Conservation (phyloP, 2,113 vertebrate genomes). For the Serranochromis macrocephalus region DNA sequence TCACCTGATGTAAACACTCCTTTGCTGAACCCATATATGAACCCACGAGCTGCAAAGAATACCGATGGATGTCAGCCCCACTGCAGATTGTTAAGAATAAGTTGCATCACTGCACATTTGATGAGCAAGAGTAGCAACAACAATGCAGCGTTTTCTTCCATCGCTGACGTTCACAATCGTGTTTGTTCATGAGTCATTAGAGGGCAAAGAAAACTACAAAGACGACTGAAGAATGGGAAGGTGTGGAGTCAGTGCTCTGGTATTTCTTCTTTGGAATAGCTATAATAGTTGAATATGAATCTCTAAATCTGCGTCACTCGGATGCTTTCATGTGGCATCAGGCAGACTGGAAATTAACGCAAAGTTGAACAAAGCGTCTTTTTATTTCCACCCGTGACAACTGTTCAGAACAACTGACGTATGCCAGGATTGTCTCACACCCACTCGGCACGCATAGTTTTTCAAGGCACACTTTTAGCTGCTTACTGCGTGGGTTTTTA, state of each 20-base stretch:
- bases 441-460: slow-evolving; percentile 21
- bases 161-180: neutral
- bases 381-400: slow-evolving; percentile 21
- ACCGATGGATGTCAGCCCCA: neutral
- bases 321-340: slow-evolving; percentile 31
- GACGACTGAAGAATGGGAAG: neutral
- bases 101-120: neutral
- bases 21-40: neutral
- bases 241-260: slow-evolving; percentile 1
- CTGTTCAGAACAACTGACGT: slow-evolving; percentile 23
- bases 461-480: slow-evolving; percentile 37
- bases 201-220: neutral
- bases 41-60: neutral
- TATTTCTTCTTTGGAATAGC: neutral
- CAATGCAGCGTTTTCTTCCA: neutral
- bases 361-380: slow-evolving; percentile 48
- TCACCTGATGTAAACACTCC: neutral
- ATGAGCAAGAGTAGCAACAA: neutral
- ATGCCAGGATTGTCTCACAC: neutral
- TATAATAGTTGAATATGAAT: slow-evolving; percentile 4
- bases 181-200: slow-evolving; percentile 12
- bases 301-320: slow-evolving; percentile 32
- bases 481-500: neutral
- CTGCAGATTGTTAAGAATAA: neutral
- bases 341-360: neutral